These are phyloP conservation scores for Coptodon rendalli DNA, from an alignment of 2,113 vertebrate genomes.

Conservation along the genomic window DNA sequence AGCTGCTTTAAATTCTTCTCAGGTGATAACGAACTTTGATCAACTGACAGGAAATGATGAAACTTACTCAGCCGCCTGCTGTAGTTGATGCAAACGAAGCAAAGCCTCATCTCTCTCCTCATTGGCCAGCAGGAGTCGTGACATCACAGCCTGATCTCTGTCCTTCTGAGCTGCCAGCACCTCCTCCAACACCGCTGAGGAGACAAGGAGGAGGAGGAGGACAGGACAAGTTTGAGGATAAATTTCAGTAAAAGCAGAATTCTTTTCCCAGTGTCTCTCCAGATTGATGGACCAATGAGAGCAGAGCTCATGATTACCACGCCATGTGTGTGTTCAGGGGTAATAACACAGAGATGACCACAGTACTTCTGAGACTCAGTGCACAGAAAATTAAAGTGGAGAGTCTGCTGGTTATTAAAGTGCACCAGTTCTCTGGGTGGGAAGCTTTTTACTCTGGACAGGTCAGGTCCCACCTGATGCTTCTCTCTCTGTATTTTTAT, in stretches of 20 bases:
- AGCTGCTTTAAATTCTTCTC: neutral
- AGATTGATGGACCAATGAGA: neutral
- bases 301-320: neutral
- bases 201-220: neutral
- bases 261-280: neutral
- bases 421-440: neutral
- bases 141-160: slow-evolving; percentile 60
- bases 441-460: neutral
- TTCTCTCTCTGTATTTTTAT: neutral
- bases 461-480: neutral
- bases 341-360: neutral
- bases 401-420: neutral
- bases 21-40: neutral
- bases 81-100: slow-evolving; percentile 2
- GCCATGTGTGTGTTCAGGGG: neutral
- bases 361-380: neutral
- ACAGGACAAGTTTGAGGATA: neutral
- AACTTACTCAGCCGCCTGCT: slow-evolving; percentile 24
- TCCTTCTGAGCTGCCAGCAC: slow-evolving; percentile 39
- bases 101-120: slow-evolving; percentile 57
- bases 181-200: slow-evolving; percentile 39
- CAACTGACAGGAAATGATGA: neutral
- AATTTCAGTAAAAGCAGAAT: neutral
- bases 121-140: slow-evolving; percentile 59
- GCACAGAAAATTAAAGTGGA: neutral